phyloP scores from a whole-genome alignment of 2,113 vertebrate species.

The Pitta sordida region DNA sequence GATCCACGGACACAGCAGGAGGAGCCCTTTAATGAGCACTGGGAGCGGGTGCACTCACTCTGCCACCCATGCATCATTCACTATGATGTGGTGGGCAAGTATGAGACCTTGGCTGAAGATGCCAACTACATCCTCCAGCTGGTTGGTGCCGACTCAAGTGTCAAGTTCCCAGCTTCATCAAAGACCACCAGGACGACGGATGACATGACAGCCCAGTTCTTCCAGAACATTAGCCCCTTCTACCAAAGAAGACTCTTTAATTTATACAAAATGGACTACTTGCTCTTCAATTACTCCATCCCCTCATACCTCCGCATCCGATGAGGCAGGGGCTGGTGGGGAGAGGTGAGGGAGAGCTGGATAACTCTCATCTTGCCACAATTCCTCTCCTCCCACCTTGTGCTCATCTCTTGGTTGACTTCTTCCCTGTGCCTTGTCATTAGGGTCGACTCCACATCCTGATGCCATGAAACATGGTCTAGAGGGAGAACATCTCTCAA shows the following conservation, averaged over 20 bases:
- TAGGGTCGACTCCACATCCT: not conserved
- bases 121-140: slow-evolving; percentile 87
- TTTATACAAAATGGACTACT: slow-evolving; percentile 94
- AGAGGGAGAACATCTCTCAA: not conserved
- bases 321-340: slow-evolving; percentile 36
- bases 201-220: slow-evolving; percentile 83
- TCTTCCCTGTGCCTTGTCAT: not conserved
- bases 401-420: not conserved
- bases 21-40: slow-evolving; percentile 94
- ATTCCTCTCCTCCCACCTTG: not conserved
- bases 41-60: slow-evolving; percentile 90
- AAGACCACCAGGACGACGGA: slow-evolving; percentile 79
- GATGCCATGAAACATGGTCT: not conserved
- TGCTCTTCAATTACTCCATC: slow-evolving; percentile 93
- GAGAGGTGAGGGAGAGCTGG: not conserved
- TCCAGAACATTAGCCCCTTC: slow-evolving; percentile 86
- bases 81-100: slow-evolving; percentile 92
- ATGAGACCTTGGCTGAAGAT: slow-evolving; percentile 92
- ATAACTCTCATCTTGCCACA: not conserved
- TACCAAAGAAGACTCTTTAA: slow-evolving; percentile 92
- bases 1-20: slow-evolving; percentile 86
- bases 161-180: slow-evolving; percentile 81
- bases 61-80: slow-evolving; percentile 93
- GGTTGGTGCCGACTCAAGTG: slow-evolving; percentile 72
- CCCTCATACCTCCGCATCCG: slow-evolving; percentile 83